phyloP scores from a whole-genome alignment of 2,888 invertebrate genomes.

The Choristoneura rosaceana region DNA sequence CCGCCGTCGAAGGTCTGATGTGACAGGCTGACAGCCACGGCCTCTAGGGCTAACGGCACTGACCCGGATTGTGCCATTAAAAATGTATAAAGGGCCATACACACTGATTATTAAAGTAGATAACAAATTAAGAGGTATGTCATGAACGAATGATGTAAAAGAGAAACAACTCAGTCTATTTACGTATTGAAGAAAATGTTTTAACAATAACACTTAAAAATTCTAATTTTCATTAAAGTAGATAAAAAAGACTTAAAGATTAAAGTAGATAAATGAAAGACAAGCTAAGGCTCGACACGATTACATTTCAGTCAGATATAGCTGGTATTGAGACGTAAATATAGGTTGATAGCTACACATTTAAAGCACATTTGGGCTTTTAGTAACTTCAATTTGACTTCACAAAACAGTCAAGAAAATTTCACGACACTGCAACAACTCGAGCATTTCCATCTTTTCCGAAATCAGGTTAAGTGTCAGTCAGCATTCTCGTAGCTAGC shows the following conservation, averaged over 20 bases:
- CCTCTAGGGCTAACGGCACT: slow-evolving; percentile 29
- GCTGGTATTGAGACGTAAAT: too few relatives aligned
- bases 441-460: neutral
- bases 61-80: slow-evolving; percentile 25
- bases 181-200: too few relatives aligned
- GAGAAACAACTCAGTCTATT: too few relatives aligned
- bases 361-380: neutral
- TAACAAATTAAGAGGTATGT: neutral
- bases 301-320: too few relatives aligned
- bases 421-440: neutral
- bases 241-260: too few relatives aligned
- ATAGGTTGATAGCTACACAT: too few relatives aligned
- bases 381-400: neutral
- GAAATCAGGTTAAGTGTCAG: slow-evolving; percentile 19
- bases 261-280: too few relatives aligned
- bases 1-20: slow-evolving; percentile 15
- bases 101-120: neutral
- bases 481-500: neutral
- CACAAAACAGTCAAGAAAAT: neutral
- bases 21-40: slow-evolving; percentile 14
- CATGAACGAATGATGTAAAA: too few relatives aligned
- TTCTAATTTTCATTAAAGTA: too few relatives aligned
- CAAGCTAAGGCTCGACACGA: too few relatives aligned
- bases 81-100: slow-evolving; percentile 11
- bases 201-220: too few relatives aligned